Conservation (phyloP, 2,888 invertebrate genomes). For the Rapana venosa region DNA sequence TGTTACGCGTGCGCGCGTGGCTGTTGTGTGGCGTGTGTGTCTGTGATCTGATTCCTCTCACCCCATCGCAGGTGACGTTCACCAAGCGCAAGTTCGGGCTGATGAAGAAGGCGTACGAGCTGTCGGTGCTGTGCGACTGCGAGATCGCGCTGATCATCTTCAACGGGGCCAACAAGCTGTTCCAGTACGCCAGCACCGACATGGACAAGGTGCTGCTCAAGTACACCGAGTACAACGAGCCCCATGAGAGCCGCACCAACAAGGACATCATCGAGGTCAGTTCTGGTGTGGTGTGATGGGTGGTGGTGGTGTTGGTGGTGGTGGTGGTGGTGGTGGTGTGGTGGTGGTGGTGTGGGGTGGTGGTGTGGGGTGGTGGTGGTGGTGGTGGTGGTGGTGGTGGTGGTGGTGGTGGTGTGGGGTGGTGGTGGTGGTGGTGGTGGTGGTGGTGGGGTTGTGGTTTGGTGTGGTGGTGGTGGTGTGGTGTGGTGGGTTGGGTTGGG, state of each 20-base stretch:
- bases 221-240: constrained; percentile 99
- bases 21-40: too few relatives aligned
- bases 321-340: neutral
- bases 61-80: constrained; percentile 86
- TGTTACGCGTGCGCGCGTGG: too few relatives aligned
- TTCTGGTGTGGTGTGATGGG: neutral
- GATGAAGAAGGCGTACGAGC: constrained; percentile 99
- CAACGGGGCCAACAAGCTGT: constrained; percentile 98
- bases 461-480: neutral
- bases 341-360: neutral
- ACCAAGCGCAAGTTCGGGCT: constrained; percentile 99
- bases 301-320: neutral
- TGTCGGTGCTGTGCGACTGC: constrained; percentile 99
- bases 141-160: constrained; percentile 99
- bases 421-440: neutral
- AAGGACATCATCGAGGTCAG: constrained; percentile 99
- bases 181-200: constrained; percentile 96
- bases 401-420: neutral
- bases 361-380: neutral
- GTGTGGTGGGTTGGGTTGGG: too few relatives aligned
- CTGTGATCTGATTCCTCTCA: too few relatives aligned
- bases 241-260: constrained; percentile 99
- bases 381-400: neutral
- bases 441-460: neutral
- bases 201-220: constrained; percentile 98